These are phyloP conservation scores for Melipona bicolor DNA, from an alignment of 2,888 invertebrate genomes.

Conservation along the genomic window DNA sequence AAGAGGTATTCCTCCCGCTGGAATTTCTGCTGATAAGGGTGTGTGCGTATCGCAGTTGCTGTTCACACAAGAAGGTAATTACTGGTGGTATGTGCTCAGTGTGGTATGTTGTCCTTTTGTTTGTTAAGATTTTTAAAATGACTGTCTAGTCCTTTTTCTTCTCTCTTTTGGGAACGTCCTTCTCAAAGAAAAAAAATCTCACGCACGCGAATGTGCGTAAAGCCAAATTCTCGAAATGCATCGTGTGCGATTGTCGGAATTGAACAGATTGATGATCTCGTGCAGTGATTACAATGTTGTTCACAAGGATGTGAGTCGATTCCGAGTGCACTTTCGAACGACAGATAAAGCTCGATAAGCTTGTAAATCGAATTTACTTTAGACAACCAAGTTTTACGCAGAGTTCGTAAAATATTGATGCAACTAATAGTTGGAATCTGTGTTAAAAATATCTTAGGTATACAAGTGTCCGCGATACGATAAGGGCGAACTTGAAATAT, in stretches of 20 bases:
- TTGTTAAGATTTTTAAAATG: neutral
- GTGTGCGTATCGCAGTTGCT: constrained; percentile 20
- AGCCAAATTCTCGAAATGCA: too few relatives aligned
- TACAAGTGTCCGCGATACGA: neutral
- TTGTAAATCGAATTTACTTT: constrained; percentile 24
- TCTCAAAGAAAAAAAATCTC: too few relatives aligned
- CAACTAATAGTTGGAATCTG: neutral
- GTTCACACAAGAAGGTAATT: constrained; percentile 48
- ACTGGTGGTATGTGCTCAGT: neutral
- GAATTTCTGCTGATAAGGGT: neutral
- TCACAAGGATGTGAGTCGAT: neutral
- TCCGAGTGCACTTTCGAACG: neutral
- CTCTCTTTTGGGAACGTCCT: neutral
- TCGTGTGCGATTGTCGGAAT: neutral
- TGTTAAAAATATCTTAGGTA: neutral
- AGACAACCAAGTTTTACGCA: neutral
- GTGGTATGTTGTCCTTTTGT: neutral
- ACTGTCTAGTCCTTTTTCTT: neutral
- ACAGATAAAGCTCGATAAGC: constrained; percentile 13
- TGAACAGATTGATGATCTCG: neutral
- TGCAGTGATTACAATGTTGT: neutral
- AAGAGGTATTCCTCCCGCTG: neutral
- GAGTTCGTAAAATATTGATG: neutral
- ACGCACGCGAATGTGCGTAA: neutral
- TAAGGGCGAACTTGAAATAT: neutral